Evolutionary conservation across 2,113 vertebrate genomes (phyloP), one percentile per base, ranked within the genome.

Genomic region (Chrysemys picta): DNA sequence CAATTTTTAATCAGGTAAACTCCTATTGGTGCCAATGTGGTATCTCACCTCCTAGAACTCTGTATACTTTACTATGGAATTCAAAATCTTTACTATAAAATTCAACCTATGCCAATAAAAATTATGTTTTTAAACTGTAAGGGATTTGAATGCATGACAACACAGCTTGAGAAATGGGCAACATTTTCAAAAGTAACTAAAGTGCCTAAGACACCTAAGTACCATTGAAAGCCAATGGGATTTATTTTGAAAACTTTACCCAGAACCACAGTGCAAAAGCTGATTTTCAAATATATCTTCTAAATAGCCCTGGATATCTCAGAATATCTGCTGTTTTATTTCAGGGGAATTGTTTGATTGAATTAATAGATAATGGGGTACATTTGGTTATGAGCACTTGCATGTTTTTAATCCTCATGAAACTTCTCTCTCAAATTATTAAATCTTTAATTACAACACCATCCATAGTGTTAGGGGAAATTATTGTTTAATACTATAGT

Each of bases 61-160:
- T 17, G 2, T 86, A 56, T 93, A 16, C 84, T 94, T 80, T 82
- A 47, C 49, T 53, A 84, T 5, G 56, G 29, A 91, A 56, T 16
- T 80, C 85, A 56, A 11, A 76, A 90, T 88, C 87, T 84, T 76
- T 29, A 45, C 52, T 86, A 0, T 50, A 92, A 12, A 85, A 53
- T 13, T 82, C 35, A 2, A 93, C 59, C 93, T 96, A 59, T 81
- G 19, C 62, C 57, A 80, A 52, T 13, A 79, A 78, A 42, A 88
- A 65, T 4, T 79, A 49, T 59, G 57, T 21, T 94, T 24, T 35
- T 45, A 86, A 72, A 93, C 86, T 25, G 45, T 62, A 92, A 45
- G 82, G 29, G 10, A 8, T 38, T 89, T 89, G 83, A 95, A 84
- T 45, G 31, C 72, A 93, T 94, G 54, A 89, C 90, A 84, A 82